Evolutionary conservation across 1,140 invertebrate genomes (phyloP).

Genomic region (Acromyrmex charruanus): DNA sequence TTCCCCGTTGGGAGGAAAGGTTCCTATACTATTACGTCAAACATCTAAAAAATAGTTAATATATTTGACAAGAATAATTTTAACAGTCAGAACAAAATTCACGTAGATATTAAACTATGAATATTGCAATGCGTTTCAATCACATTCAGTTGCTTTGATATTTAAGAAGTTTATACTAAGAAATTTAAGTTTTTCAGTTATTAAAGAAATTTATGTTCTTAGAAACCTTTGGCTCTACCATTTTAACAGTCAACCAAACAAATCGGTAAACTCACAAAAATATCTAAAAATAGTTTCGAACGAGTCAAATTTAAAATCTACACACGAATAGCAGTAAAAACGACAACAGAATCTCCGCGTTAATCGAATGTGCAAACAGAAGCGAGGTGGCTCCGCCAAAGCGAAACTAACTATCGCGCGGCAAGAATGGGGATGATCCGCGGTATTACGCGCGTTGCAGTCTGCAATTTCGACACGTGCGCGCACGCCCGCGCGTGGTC

Average conservation of each 20-base stretch:
- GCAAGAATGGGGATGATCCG: slow-evolving; percentile 22
- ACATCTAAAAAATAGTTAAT: background rate
- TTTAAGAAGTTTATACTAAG: background rate
- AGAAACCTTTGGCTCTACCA: background rate
- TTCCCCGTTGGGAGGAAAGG: background rate
- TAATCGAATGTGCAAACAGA: slow-evolving; percentile 27
- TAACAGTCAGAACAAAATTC: background rate
- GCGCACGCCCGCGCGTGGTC: too few species aligned
- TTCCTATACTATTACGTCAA: background rate
- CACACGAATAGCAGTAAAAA: background rate
- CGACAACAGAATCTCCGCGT: slow-evolving; percentile 21
- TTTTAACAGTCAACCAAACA: slow-evolving; percentile 1
- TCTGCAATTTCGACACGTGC: slow-evolving; percentile 6
- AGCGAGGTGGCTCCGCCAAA: background rate
- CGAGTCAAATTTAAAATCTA: background rate
- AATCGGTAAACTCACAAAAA: background rate
- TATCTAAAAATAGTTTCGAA: background rate
- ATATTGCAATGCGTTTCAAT: background rate
- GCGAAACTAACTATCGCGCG: slow-evolving; percentile 25
- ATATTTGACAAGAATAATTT: background rate
- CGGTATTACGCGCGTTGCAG: slow-evolving; percentile 16
- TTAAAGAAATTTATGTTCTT: background rate
- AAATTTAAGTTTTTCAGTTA: background rate
- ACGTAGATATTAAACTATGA: background rate
- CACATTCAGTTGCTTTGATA: background rate